Evolutionary conservation across 2,888 invertebrate species (phyloP).

Genomic region (Agrilus biguttatus): DNA sequence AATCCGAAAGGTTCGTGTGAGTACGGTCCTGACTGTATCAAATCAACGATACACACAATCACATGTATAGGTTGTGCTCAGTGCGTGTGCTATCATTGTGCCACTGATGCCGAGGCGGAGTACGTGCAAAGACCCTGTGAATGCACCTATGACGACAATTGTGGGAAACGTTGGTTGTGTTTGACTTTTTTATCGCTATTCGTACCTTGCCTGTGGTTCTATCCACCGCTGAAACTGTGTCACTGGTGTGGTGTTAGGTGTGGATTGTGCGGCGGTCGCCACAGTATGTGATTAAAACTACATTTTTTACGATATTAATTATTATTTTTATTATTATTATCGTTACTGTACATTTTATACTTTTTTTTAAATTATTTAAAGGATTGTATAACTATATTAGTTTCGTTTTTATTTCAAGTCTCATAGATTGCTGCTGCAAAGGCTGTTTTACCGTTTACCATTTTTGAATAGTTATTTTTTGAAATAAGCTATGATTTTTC

Average conservation of each 20-base stretch:
- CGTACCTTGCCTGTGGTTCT: conserved; percentile 90
- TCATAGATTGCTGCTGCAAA: too few species aligned
- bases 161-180: conserved; percentile 74
- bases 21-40: conserved; percentile 74
- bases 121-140: conserved; percentile 75
- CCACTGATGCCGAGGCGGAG: conserved; percentile 82
- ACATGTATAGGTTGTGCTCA: conserved; percentile 70
- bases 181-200: conserved; percentile 71
- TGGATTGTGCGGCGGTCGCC: conserved; percentile 71
- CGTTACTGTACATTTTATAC: not conserved
- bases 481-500: too few species aligned
- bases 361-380: not conserved
- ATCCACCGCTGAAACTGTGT: conserved; percentile 72
- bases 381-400: not conserved
- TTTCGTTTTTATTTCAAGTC: too few species aligned
- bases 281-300: conserved; percentile 33
- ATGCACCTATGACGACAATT: conserved; percentile 56
- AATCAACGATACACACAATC: conserved; percentile 63
- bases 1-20: conserved; percentile 78
- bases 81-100: conserved; percentile 87
- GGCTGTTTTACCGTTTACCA: too few species aligned
- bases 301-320: conserved; percentile 23
- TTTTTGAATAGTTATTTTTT: too few species aligned
- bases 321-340: not conserved
- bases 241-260: conserved; percentile 72